Evolutionary conservation across 2,113 vertebrate species (phyloP), one percentile per base, ranked within the genome.

Genomic region (Meleagris gallopavo): DNA sequence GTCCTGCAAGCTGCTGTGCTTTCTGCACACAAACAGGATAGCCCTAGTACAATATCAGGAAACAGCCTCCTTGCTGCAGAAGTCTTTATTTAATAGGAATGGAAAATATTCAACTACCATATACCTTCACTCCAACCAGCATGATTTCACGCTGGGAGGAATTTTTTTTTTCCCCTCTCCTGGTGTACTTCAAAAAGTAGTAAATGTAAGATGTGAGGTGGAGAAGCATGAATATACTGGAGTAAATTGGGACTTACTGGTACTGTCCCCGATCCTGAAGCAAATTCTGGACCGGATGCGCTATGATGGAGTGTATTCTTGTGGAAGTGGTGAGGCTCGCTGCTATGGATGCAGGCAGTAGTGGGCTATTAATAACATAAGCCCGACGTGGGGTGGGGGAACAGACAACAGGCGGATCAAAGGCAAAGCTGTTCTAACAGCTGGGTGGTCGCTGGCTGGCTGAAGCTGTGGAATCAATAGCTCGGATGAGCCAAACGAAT

Each of bases 291-390:
- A 2, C 11, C 3, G 67, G 24, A 6, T 14, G 4, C 7, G 1
- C 32, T n/a, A 12, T 2, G 38, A 5, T 2, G 4, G 7, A 9
- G 29, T 1, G 3, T 5, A 1, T 55, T 82, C 66, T 61, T 4
- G 3, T 6, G 86, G 38, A 27, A 38, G 3, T 3, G 10, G 13
- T 30, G 52, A 16, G 14, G 27, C 52, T 54, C 27, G 27, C 52
- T 54, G 27, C 52, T 10, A 57, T 2, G 61, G 46, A 8, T 34
- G 58, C 29, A 4, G 32, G 64, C 58, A 29, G 10, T 29, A 40
- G 21, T 38, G 36, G 40, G 62, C 30, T 7, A 1, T 32, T 48
- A 12, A 5, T n/a, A 12, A 13, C 3, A 3, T 3, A 40, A 15
- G 57, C 20, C 36, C 18, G 2, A 30, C 11, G 20, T 74, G 62